Evolutionary conservation across 1,140 invertebrate species (phyloP), one percentile per base, ranked within the genome.

Genomic region (Panulirus ornatus): DNA sequence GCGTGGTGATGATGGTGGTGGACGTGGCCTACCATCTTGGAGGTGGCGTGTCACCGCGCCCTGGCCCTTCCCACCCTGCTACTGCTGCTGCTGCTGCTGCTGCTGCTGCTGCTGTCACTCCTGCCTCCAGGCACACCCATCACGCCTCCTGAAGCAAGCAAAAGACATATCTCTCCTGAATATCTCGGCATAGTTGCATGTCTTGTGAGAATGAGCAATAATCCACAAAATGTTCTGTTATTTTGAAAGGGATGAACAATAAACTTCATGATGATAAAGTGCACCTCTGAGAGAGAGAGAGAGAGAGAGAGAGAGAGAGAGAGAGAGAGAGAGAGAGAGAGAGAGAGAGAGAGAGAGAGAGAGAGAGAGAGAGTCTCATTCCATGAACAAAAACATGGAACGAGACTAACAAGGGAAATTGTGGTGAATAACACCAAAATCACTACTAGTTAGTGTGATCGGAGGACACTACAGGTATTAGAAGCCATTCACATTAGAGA

Each of bases 1-100:
- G 36, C 19, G 22, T 51, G 66, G 47, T 88, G 85, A 58, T 40
- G 82, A 58, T 84, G 81, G 27, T 87, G 73, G 73, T 78, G 84
- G 11, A 47, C 44, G 44, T 51, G 34, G 16, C 79, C 66, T 11
- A 83, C 81, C 87, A 89, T 89, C 54, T 22, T 89, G 51, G 30
- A 58, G 76, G 22, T 54, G 78, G 30, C 42, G 79, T 22, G 79
- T 83, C 87, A 89, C 87, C 79, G 79, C n/a, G 44, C 27, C 58
- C 22, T 54, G 38, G 19, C 3, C 38, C 42, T 27, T 2, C 34
- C 75, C 11, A 44, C 19, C 40, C 36, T 51, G 5, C 66, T 44
- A n/a, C 40, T 73, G 66, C 83, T 71, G 42, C 66, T 85, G 63
- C 42, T 71, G 83, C 16, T n/a, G 38, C 36, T 66, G 1, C 81